Base-by-base conservation (phyloP, 2,113 vertebrate genomes). In the Upupa epops region DNA sequence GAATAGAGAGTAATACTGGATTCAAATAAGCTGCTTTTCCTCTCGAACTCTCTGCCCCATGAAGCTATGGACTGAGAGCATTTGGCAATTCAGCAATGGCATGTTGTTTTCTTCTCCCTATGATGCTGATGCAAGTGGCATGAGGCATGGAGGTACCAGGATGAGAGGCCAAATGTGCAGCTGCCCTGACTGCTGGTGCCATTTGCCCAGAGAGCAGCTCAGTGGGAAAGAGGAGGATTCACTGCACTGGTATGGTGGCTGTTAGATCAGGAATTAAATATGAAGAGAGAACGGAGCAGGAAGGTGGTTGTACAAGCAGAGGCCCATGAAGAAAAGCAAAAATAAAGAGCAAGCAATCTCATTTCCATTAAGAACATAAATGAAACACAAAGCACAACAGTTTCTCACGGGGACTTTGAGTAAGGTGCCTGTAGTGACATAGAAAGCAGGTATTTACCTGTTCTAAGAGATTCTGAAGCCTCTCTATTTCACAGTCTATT, bases 401-500 rank as follows among this genome's bases (percentile, higher is more conserved):
- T 68, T 32, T 49, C n/a, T 69, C 48, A 84, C 88, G 42, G 54
- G 42, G 31, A 71, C 64, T 83, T 76, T 58, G 55, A 55, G 42
- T 64, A 66, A 83, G 31, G 19, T 61, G 61, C 49, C 93, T 83
- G 78, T 26, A 75, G 36, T 63, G 65, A 93, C 17, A 90, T 89
- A 66, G 80, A 94, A 96, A 93, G 71, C 63, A 78, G 40, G 59
- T 74, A 93, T 97, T n/a, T 97, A 99, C 99, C 99, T 99, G 99
- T 96, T 99, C 99, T 80, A 99, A 97, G 96, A 99, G 98, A 96
- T 98, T 99, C 96, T 99, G 98, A 92, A 99, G 98, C 92, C 99
- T 98, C 86, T 99, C 99, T 87, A 99, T 98, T 96, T 99, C 99
- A 96, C 99, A 98, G 96, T 99, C 99, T 94, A 99, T 98, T 88